Evolutionary conservation across 1,140 invertebrate species (phyloP).

Genomic region (Cotesia vestalis): DNA sequence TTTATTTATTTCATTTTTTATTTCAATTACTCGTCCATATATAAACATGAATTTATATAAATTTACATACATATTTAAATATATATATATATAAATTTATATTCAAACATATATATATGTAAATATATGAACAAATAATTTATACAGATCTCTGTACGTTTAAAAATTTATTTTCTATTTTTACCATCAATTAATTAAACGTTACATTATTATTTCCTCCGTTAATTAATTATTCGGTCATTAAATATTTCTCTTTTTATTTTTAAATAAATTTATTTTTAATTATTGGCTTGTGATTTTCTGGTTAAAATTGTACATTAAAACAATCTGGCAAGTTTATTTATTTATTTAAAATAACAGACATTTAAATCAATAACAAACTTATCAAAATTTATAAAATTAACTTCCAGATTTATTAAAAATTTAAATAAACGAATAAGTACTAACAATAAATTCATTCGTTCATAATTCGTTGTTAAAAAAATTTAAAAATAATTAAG

Average conservation of each 20-base stretch:
- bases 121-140: neutral
- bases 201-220: no score
- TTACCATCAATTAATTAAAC: conserved; percentile 4
- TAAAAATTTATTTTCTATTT: conserved; percentile 37
- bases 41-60: conserved; percentile 32
- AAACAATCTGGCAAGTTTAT: conserved; percentile 58
- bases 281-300: conserved; percentile 16
- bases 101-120: neutral
- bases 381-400: no score
- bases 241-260: no score
- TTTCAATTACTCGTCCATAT: conserved; percentile 43
- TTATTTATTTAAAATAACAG: conserved; percentile 20
- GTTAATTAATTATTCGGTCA: no score
- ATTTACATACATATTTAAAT: conserved; percentile 3
- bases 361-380: no score
- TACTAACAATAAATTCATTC: no score
- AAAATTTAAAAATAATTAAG: no score
- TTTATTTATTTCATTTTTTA: conserved; percentile 51
- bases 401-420: no score
- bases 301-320: conserved; percentile 33
- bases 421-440: no score
- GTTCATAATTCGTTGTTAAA: no score
- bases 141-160: conserved; percentile 41
- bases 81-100: no score
- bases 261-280: no score